Evolutionary conservation across 2,888 invertebrate genomes (phyloP).

Genomic region (Spisula solida): DNA sequence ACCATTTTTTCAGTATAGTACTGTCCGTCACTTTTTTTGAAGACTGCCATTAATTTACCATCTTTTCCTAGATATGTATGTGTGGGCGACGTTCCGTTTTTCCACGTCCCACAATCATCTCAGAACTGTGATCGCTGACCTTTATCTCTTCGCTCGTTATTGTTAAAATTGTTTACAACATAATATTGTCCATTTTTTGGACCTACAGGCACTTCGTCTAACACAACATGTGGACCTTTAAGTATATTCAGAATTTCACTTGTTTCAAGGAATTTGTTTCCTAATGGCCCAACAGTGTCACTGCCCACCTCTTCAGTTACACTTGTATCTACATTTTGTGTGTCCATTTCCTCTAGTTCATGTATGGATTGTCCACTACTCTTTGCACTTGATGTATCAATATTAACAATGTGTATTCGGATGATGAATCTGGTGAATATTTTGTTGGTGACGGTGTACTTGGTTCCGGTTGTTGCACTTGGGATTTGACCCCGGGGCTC

Average conservation of each 20-base stretch:
- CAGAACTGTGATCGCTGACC: conserved; percentile 42
- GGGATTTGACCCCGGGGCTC: too few relatives aligned
- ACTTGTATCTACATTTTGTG: too few relatives aligned
- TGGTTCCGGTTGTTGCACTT: too few relatives aligned
- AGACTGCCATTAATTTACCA: conserved; percentile 18
- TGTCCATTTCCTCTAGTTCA: too few relatives aligned
- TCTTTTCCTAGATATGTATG: background rate
- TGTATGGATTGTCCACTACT: too few relatives aligned
- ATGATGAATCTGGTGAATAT: too few relatives aligned
- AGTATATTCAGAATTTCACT: background rate
- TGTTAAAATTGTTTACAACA: background rate
- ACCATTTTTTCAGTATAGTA: conserved; percentile 23
- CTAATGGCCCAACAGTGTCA: too few relatives aligned
- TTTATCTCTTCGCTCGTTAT: background rate
- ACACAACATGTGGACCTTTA: background rate
- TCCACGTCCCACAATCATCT: conserved; percentile 53
- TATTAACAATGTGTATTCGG: too few relatives aligned
- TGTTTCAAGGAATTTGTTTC: background rate
- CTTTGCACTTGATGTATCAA: too few relatives aligned
- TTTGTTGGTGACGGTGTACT: too few relatives aligned
- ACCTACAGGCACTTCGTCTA: background rate
- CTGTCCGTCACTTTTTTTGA: background rate
- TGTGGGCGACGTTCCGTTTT: conserved; percentile 18
- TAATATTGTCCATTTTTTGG: background rate
- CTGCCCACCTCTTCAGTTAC: too few relatives aligned